A percentile compares a stretch with the other conserved stretches of the same genome.
These are phyloP conservation scores for Parauchenoglanis punctatus DNA, from an alignment of 2,797 vertebrate genomes.

Conservation along the genomic window DNA sequence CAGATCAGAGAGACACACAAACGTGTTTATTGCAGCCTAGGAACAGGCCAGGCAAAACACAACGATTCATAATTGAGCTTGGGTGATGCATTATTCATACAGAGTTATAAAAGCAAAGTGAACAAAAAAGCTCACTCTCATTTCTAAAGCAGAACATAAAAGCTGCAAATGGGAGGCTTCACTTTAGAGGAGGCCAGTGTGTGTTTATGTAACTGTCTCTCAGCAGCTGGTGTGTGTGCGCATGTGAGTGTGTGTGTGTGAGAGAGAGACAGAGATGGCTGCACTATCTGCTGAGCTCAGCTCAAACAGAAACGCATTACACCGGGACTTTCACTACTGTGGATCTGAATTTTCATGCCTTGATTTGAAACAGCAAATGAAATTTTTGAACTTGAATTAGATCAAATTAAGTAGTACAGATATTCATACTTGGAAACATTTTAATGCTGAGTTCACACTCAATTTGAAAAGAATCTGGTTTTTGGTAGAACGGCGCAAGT, in stretches of 20 bases:
- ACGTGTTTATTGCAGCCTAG: background rate
- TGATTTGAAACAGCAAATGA: background rate
- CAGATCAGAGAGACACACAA: slow-evolving; percentile 18
- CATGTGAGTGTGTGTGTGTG: slow-evolving; percentile 17
- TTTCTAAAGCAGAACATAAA: slow-evolving; percentile 43
- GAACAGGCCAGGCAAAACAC: background rate
- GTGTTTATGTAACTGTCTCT: slow-evolving; percentile 37
- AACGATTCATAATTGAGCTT: slow-evolving; percentile 34
- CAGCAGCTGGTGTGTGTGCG: slow-evolving; percentile 16
- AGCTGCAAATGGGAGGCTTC: slow-evolving; percentile 27
- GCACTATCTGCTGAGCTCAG: slow-evolving; percentile 35
- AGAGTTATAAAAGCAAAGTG: slow-evolving; percentile 26
- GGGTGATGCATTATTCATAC: slow-evolving; percentile 42
- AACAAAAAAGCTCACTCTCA: background rate
- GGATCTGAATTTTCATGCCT: background rate
- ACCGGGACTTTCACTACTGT: background rate
- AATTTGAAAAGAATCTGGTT: background rate
- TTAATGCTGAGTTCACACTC: background rate
- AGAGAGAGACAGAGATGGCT: slow-evolving; percentile 18
- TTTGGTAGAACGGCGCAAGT: background rate
- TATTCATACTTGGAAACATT: background rate
- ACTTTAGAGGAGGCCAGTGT: slow-evolving; percentile 18
- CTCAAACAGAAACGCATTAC: slow-evolving; percentile 5
- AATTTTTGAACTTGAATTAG: background rate
- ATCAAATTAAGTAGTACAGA: no score